Evolutionary conservation across 2,113 vertebrate genomes (phyloP).

Genomic region (Sapayoa aenigma): DNA sequence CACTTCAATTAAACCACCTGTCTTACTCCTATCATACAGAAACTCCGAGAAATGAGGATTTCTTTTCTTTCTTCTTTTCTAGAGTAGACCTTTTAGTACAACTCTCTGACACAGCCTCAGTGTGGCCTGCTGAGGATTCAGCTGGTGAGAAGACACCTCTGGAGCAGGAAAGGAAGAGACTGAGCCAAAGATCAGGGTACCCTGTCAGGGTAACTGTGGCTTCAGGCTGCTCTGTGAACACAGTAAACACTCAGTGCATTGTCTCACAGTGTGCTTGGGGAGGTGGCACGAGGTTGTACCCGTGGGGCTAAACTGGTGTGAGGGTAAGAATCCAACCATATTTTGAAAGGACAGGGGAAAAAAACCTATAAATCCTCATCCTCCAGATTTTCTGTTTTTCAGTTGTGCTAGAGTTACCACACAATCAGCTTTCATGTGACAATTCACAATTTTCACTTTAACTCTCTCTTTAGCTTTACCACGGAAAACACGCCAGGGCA

Average conservation of each 20-base stretch:
- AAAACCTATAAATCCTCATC: not conserved
- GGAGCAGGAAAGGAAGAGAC: not conserved
- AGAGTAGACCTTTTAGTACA: not conserved
- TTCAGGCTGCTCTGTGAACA: not conserved
- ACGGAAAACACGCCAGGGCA: not conserved
- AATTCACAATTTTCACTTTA: not conserved
- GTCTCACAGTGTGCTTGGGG: not conserved
- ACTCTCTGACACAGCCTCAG: not conserved
- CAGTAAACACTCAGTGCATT: not conserved
- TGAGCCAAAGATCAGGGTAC: not conserved
- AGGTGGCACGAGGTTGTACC: not conserved
- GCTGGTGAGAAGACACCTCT: not conserved
- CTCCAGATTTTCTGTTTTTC: not conserved
- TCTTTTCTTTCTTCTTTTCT: not conserved
- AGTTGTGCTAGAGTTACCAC: not conserved
- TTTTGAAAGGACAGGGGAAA: not conserved
- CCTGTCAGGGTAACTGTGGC: no score
- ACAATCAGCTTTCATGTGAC: not conserved
- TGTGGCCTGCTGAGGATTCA: not conserved
- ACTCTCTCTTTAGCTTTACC: not conserved
- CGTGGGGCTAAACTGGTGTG: not conserved
- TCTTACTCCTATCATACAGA: not conserved
- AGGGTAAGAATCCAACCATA: not conserved
- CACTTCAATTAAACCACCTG: not conserved
- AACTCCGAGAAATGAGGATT: not conserved